Conservation (phyloP, 2,888 invertebrate species). For the Thecophora atra region DNA sequence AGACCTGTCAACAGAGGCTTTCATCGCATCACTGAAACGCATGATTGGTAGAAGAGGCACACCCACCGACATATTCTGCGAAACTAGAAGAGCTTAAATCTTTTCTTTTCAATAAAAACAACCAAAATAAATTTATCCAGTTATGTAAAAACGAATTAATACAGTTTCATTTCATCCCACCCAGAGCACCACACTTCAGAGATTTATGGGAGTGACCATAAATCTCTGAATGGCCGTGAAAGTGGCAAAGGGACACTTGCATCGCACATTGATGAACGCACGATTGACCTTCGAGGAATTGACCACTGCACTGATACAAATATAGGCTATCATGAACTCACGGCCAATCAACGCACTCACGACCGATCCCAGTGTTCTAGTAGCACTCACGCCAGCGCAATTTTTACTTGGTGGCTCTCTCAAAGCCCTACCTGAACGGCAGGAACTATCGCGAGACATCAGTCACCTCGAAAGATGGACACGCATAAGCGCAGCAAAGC, state of each 20-base stretch:
- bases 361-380: too few species aligned
- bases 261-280: slow-evolving; percentile 36
- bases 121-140: not conserved
- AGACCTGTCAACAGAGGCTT: too few species aligned
- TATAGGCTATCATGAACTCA: slow-evolving; percentile 43
- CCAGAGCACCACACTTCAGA: slow-evolving; percentile 43
- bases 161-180: slow-evolving; percentile 39
- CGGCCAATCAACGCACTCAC: too few species aligned
- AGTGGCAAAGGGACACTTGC: slow-evolving; percentile 39
- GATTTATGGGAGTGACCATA: slow-evolving; percentile 40
- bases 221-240: slow-evolving; percentile 38
- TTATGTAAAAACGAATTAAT: not conserved
- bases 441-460: too few species aligned
- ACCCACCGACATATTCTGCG: not conserved
- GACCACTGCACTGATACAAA: slow-evolving; percentile 37
- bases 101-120: not conserved
- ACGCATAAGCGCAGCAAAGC: too few species aligned
- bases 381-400: too few species aligned
- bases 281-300: slow-evolving; percentile 42
- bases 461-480: too few species aligned
- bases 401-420: too few species aligned
- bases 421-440: too few species aligned
- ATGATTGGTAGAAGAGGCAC: not conserved
- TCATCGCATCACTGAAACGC: not conserved
- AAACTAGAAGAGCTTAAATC: not conserved